Percentiles rank a stretch among this genome's conserved stretches.
phyloP scores from a whole-genome alignment of 2,797 vertebrate species.

The Gymnoscopelus braueri region DNA sequence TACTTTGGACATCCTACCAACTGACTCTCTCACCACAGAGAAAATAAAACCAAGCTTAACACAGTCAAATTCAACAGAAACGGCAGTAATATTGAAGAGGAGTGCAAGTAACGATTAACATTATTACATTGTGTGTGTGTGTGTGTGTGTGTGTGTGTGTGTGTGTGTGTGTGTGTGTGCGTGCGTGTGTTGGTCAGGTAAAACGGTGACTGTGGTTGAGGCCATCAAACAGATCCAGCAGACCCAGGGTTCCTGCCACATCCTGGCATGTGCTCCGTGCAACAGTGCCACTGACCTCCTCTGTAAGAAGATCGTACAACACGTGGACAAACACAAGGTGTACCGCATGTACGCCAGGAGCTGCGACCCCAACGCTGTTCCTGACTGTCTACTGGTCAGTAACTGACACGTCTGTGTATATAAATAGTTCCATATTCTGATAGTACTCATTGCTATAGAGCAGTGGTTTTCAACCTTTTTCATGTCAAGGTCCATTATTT shows the following conservation, averaged over 20 bases:
- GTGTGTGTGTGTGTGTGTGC: not conserved
- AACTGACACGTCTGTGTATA: not conserved
- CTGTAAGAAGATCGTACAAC: constrained; percentile 84
- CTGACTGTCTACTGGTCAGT: constrained; percentile 80
- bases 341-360: constrained; percentile 88
- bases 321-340: constrained; percentile 76
- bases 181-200: constrained; percentile 63
- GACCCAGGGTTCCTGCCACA: constrained; percentile 66
- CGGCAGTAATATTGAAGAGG: too few relatives aligned
- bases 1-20: too few relatives aligned
- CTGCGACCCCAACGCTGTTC: constrained; percentile 79
- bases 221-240: constrained; percentile 88
- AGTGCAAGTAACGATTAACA: too few relatives aligned
- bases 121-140: not conserved
- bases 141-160: not conserved
- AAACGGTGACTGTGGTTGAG: constrained; percentile 89
- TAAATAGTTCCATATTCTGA: too few relatives aligned
- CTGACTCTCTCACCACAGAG: too few relatives aligned
- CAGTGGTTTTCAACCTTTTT: too few relatives aligned
- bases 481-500: too few relatives aligned
- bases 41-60: too few relatives aligned
- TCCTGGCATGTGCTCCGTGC: constrained; percentile 91
- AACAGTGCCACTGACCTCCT: constrained; percentile 92
- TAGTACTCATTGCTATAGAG: too few relatives aligned
- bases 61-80: too few relatives aligned